These are phyloP conservation scores for Megaceryle maxima DNA, from an alignment of 2,113 vertebrate species.

Conservation along the genomic window DNA sequence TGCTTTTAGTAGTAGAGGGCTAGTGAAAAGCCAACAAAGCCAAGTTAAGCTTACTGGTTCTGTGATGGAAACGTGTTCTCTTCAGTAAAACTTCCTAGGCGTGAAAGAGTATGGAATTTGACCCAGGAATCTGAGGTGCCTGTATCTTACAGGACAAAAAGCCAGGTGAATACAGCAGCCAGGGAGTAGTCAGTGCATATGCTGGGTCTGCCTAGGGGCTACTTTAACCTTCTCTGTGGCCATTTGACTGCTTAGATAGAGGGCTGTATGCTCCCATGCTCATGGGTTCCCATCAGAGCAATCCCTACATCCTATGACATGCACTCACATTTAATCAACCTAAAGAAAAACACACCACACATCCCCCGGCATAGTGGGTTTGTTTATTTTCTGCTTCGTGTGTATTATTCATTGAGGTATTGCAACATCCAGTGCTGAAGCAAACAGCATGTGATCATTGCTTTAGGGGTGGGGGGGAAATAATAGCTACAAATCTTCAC, in stretches of 20 bases:
- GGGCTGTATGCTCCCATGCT: not conserved
- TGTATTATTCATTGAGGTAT: constrained; percentile 38
- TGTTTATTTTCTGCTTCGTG: constrained; percentile 41
- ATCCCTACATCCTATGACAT: constrained; percentile 20
- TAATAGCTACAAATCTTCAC: constrained; percentile 28
- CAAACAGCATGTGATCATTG: constrained; percentile 44
- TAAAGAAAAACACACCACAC: constrained; percentile 15
- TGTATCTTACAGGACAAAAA: not conserved
- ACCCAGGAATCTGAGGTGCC: not conserved
- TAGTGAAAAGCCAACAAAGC: not conserved
- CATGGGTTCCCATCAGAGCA: not conserved
- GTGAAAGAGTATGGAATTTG: not conserved
- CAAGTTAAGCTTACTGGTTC: not conserved
- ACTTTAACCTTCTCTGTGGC: not conserved
- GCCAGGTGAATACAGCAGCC: not conserved
- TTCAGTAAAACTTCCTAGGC: fast-evolving
- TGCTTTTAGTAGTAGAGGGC: not conserved
- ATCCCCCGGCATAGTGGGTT: not conserved
- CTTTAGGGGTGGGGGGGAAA: not conserved
- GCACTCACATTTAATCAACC: constrained; percentile 51
- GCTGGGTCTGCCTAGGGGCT: not conserved
- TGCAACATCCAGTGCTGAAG: constrained; percentile 22
- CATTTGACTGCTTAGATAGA: not conserved
- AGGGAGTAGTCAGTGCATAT: not conserved
- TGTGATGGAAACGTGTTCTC: not conserved